Evolutionary conservation across 2,888 invertebrate species (phyloP), one percentile per base, ranked within the genome.

Genomic region (Carabus problematicus): DNA sequence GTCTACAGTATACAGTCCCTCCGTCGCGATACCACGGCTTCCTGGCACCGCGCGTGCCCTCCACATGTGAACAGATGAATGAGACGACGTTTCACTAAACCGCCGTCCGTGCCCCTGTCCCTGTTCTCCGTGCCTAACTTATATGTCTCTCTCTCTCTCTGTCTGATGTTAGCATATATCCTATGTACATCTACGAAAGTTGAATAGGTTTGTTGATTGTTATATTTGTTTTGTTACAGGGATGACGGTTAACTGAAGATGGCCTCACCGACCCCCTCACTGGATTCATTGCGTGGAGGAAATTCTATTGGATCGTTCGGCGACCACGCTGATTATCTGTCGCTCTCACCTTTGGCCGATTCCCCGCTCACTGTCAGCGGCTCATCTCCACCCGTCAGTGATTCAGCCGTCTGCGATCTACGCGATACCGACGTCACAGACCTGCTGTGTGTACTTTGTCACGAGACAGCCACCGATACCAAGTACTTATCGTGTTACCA

Each of bases 251-350:
- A 90, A 90, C 86, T 91, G 90, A 93, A 92, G 89, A 94, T 94
- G 94, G 94, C 93, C 88, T 93, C 94, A 85, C 88, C 88, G 80
- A 94, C 94, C 86, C 94, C 94, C 85, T 95, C 94, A 84, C 87
- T 94, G 86, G 95, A 94, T 87, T 95, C 94, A 85, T 87, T 92
- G 85, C 91, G 91, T 82, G 91, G 92, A 88, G 93, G 93, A 85
- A 93, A 93, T 86, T 93, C 94, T 81, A 91, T 94, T 86, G 93
- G 93, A 87, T 94, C 94, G 80, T 90, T 91, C 82, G 85, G 87
- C 75, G 92, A 92, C 84, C 91, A 91, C 83, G 88, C 88, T 84
- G 92, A 92, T 82, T 89, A 91, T 81, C 87, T 91, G 77, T 88
- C 85, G 70, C 79, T 84, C 68, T 84, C 84, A 64, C 84, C 82